Percentiles rank a stretch among this genome's conserved stretches.
Conservation (phyloP, 92 coral and sea anemone genomes). For the Porites evermanni region DNA sequence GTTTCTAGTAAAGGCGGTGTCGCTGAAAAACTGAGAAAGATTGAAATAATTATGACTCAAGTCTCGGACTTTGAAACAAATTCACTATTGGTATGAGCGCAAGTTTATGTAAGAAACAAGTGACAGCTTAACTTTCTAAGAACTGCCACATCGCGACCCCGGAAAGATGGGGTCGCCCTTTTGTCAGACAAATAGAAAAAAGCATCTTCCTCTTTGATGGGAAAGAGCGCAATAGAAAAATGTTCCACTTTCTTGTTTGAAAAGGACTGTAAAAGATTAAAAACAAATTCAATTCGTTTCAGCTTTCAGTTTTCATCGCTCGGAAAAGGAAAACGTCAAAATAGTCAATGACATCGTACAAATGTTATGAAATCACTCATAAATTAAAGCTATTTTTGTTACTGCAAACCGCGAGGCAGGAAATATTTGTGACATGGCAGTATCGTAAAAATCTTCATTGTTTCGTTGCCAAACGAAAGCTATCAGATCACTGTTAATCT, state of each 20-base stretch:
- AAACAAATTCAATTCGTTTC: not conserved
- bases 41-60: slow-evolving; percentile 16
- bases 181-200: slow-evolving; percentile 8
- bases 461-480: not conserved
- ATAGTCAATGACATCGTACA: slow-evolving; percentile 26
- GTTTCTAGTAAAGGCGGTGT: not conserved
- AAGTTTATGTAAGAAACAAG: not conserved
- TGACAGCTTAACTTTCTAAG: slow-evolving; percentile 18
- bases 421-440: slow-evolving; percentile 20
- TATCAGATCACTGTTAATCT: not conserved
- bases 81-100: slow-evolving; percentile 12
- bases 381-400: slow-evolving; percentile 50
- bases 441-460: slow-evolving; percentile 8
- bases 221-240: not conserved
- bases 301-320: slow-evolving; percentile 6
- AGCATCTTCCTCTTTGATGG: not conserved
- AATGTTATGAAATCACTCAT: slow-evolving; percentile 48
- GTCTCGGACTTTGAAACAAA: slow-evolving; percentile 31
- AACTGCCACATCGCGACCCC: slow-evolving; percentile 37
- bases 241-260: slow-evolving; percentile 8
- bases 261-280: not conserved
- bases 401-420: slow-evolving; percentile 14
- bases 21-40: not conserved
- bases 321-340: slow-evolving; percentile 19
- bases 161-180: slow-evolving; percentile 31